Percentiles rank a stretch among this genome's conserved stretches.
These are phyloP conservation scores for Geopemphigus sp. DNA, from an alignment of 1,140 invertebrate genomes.

Conservation along the genomic window DNA sequence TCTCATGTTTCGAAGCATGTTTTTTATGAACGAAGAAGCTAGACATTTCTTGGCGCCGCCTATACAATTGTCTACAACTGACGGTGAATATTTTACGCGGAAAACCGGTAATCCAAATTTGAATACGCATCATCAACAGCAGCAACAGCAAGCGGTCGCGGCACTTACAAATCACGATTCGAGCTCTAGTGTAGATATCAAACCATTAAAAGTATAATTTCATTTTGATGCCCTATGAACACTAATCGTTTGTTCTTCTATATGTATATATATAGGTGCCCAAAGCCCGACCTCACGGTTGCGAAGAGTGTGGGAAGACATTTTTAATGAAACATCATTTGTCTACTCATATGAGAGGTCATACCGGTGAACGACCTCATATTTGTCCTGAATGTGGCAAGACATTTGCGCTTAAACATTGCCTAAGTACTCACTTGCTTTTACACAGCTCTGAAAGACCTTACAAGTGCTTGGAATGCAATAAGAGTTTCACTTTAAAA, in stretches of 20 bases:
- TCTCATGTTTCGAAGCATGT: slow-evolving; percentile 54
- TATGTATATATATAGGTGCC: slow-evolving; percentile 28
- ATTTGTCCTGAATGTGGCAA: slow-evolving; percentile 82
- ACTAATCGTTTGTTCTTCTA: not conserved
- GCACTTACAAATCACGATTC: slow-evolving; percentile 25
- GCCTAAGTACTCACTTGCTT: slow-evolving; percentile 73
- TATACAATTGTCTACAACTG: slow-evolving; percentile 51
- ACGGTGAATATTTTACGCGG: slow-evolving; percentile 53
- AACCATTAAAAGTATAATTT: slow-evolving; percentile 18
- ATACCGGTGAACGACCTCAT: slow-evolving; percentile 72
- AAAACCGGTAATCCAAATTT: slow-evolving; percentile 45
- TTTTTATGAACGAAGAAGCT: slow-evolving; percentile 55
- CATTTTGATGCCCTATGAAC: not conserved
- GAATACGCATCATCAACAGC: slow-evolving; percentile 37
- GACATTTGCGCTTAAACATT: slow-evolving; percentile 80
- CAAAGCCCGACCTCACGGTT: slow-evolving; percentile 76
- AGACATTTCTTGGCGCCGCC: slow-evolving; percentile 54
- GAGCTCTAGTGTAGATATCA: slow-evolving; percentile 42
- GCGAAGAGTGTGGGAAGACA: slow-evolving; percentile 77
- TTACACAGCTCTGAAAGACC: slow-evolving; percentile 77
- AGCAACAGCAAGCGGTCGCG: slow-evolving; percentile 40
- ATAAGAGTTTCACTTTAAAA: slow-evolving; percentile 81
- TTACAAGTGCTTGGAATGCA: slow-evolving; percentile 79
- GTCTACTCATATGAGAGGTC: slow-evolving; percentile 70
- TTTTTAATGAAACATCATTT: slow-evolving; percentile 79